These are phyloP conservation scores for Typhlichthys subterraneus DNA, from an alignment of 2,797 vertebrate species.

Conservation along the genomic window DNA sequence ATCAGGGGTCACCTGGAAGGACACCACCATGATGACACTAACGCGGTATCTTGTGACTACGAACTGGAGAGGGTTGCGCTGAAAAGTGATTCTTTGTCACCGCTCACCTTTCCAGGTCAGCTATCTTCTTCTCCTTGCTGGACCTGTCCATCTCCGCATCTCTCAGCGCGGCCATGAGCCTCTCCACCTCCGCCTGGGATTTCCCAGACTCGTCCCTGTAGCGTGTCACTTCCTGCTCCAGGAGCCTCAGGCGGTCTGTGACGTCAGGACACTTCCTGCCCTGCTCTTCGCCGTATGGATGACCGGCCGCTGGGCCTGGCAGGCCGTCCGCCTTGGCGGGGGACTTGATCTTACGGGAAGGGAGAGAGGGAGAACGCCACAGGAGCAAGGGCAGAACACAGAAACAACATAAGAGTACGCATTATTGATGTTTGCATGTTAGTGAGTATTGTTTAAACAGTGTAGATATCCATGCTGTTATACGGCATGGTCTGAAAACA, in stretches of 20 bases:
- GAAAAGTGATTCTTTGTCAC: conserved; percentile 27
- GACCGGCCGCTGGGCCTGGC: conserved; percentile 16
- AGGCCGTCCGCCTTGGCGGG: not conserved
- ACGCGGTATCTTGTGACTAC: conserved; percentile 28
- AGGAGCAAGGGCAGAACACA: conserved; percentile 50
- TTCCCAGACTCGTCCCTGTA: conserved; percentile 91
- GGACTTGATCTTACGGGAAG: conserved; percentile 66
- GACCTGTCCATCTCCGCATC: conserved; percentile 91
- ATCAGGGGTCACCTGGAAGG: conserved; percentile 26
- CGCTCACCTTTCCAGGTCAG: conserved; percentile 90
- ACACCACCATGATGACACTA: conserved; percentile 42
- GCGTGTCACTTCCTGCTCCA: conserved; percentile 91
- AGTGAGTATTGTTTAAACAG: no score
- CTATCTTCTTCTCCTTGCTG: conserved; percentile 91
- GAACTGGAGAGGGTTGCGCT: not conserved
- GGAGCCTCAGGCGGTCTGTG: conserved; percentile 86
- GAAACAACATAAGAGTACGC: no score
- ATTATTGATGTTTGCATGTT: no score
- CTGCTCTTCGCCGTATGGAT: conserved; percentile 84
- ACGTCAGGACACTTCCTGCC: conserved; percentile 87
- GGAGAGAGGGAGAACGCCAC: conserved; percentile 71
- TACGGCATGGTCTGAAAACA: no score
- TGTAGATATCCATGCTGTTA: no score
- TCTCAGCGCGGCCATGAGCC: conserved; percentile 89
- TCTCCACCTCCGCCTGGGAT: conserved; percentile 90